Conservation (phyloP, 2,113 vertebrate species). For the Rhagologus leucostigma region DNA sequence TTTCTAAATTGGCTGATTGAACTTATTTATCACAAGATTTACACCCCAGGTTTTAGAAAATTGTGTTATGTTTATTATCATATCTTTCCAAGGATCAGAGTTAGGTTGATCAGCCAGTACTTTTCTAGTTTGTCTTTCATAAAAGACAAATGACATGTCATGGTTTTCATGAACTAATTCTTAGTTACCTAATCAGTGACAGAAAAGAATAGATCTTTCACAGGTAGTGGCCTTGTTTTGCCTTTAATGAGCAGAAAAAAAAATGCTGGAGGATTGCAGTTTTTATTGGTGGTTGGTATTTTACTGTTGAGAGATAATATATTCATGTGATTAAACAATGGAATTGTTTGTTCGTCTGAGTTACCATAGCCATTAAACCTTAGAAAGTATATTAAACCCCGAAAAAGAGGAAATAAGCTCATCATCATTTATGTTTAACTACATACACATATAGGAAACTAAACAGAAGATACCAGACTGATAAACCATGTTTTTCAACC, state of each 20-base stretch:
- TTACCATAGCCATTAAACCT: background rate
- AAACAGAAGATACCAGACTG: background rate
- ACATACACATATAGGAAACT: too few relatives aligned
- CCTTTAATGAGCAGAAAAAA: background rate
- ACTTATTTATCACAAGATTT: background rate
- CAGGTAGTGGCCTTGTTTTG: background rate
- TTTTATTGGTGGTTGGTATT: background rate
- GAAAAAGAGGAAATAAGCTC: background rate
- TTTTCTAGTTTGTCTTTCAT: background rate
- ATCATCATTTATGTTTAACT: background rate
- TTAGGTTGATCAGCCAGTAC: background rate
- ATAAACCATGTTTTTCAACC: background rate
- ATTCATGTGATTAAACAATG: background rate
- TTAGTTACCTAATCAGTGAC: background rate
- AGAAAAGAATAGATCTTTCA: background rate
- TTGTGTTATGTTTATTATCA: background rate
- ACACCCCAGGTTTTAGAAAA: background rate
- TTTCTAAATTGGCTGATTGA: background rate
- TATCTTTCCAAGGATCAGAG: background rate
- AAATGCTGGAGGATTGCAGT: background rate
- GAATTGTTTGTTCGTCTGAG: background rate
- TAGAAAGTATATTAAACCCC: background rate
- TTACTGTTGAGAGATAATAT: background rate
- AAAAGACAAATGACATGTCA: background rate
- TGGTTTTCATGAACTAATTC: rapidly evolving